Evolutionary conservation across 2,888 invertebrate genomes (phyloP).

Genomic region (Hypena proboscidalis): DNA sequence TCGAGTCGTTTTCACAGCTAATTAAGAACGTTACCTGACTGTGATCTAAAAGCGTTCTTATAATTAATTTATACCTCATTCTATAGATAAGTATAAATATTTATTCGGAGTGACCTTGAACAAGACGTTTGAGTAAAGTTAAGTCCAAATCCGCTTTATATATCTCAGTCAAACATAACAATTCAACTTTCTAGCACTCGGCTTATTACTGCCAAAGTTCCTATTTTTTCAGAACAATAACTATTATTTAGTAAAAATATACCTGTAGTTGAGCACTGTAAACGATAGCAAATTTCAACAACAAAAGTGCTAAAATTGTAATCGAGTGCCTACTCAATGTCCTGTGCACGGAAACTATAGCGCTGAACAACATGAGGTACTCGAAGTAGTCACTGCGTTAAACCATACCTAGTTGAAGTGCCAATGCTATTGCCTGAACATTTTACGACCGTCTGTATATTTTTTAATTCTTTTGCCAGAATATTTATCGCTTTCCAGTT

Average conservation of each 20-base stretch:
- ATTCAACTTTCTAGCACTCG: no score
- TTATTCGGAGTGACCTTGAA: no score
- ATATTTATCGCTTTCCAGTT: slow-evolving; percentile 12
- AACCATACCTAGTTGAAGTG: slow-evolving; percentile 31
- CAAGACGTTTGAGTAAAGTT: no score
- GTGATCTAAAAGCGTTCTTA: no score
- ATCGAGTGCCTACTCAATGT: slow-evolving; percentile 36
- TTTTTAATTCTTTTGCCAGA: slow-evolving; percentile 22
- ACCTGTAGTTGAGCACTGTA: slow-evolving; percentile 36
- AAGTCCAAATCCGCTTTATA: no score
- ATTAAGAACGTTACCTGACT: no score
- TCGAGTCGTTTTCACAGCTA: no score
- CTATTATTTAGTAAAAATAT: slow-evolving; percentile 1
- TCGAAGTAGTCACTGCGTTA: slow-evolving; percentile 26
- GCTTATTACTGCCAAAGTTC: no score
- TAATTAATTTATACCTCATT: no score
- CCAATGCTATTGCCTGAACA: slow-evolving; percentile 34
- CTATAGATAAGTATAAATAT: no score
- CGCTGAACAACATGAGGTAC: slow-evolving; percentile 36
- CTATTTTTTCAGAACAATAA: neutral
- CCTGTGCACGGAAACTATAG: slow-evolving; percentile 51
- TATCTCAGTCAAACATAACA: neutral
- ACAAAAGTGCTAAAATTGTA: slow-evolving; percentile 31
- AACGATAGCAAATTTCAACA: slow-evolving; percentile 22
- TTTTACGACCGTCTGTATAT: slow-evolving; percentile 35